These are phyloP conservation scores for Dryadula phaetusa DNA, from an alignment of 2,888 invertebrate genomes.

Conservation along the genomic window DNA sequence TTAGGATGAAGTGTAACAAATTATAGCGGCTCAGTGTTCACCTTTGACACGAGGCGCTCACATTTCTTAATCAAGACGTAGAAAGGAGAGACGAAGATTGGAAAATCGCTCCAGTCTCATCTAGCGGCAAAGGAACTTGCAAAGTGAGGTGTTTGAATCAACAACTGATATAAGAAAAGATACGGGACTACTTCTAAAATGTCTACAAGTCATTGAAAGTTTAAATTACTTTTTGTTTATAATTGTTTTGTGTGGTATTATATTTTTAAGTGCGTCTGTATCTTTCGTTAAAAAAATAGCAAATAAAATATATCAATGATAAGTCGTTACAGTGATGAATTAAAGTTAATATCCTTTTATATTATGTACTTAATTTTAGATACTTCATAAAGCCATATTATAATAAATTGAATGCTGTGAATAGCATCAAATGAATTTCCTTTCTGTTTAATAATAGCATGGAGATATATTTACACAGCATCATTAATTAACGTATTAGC, in stretches of 20 bases:
- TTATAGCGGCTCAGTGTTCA: conserved; percentile 33
- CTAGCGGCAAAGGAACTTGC: conserved; percentile 41
- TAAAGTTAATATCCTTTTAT: no score
- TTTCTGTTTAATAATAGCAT: background rate
- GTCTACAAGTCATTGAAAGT: conserved; percentile 22
- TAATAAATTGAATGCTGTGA: no score
- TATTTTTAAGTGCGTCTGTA: background rate
- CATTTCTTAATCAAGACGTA: conserved; percentile 47
- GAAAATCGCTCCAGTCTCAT: conserved; percentile 44
- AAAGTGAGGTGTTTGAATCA: conserved; percentile 35
- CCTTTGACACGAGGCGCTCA: conserved; percentile 44
- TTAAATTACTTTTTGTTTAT: conserved; percentile 21
- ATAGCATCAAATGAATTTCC: no score
- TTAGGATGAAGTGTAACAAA: conserved; percentile 27
- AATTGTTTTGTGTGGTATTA: background rate
- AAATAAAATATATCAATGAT: no score
- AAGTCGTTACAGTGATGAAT: no score
- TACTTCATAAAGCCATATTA: no score
- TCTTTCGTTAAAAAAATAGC: background rate
- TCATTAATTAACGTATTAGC: background rate
- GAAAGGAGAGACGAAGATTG: conserved; percentile 46
- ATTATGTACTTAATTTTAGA: no score
- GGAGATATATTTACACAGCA: background rate
- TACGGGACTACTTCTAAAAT: conserved; percentile 16
- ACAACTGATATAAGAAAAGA: conserved; percentile 24